phyloP scores from a whole-genome alignment of 2,797 vertebrate genomes.

The Brotula barbata region DNA sequence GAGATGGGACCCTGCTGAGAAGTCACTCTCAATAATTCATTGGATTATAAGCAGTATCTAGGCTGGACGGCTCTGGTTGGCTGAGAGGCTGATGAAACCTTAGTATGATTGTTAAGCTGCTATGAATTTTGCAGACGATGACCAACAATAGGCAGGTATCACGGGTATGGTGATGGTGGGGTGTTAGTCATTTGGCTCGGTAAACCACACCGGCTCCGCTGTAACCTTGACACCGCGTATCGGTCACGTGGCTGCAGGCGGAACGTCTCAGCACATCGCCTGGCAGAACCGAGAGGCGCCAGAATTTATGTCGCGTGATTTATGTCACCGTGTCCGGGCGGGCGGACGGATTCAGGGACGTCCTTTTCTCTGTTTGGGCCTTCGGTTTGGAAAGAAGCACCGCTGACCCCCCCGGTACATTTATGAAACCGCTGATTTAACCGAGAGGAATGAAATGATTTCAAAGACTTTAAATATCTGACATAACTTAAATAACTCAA shows the following conservation, averaged over 20 bases:
- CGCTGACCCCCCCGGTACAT: too few relatives aligned
- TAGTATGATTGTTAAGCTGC: slow-evolving; percentile 62
- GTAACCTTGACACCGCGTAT: slow-evolving; percentile 21
- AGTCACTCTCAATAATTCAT: slow-evolving; percentile 75
- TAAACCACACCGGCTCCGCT: slow-evolving; percentile 24
- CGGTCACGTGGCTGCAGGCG: slow-evolving; percentile 24
- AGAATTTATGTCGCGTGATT: too few relatives aligned
- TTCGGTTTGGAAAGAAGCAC: too few relatives aligned
- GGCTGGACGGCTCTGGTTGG: slow-evolving; percentile 48
- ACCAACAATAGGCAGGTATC: slow-evolving; percentile 61
- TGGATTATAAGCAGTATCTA: slow-evolving; percentile 61
- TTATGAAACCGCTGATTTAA: too few relatives aligned
- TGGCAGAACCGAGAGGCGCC: not conserved
- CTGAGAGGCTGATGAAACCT: slow-evolving; percentile 67
- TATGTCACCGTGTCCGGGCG: too few relatives aligned
- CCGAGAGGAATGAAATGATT: too few relatives aligned
- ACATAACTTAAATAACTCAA: too few relatives aligned
- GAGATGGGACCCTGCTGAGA: slow-evolving; percentile 13
- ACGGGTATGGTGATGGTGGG: slow-evolving; percentile 27
- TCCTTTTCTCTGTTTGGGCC: too few relatives aligned
- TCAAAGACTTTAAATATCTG: too few relatives aligned
- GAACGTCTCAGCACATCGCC: slow-evolving; percentile 11
- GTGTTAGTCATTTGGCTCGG: slow-evolving; percentile 15
- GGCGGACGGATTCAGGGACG: too few relatives aligned
- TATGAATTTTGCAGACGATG: slow-evolving; percentile 67